Base-by-base conservation (phyloP, 2,797 vertebrate species). In the Gadopsis marmoratus region DNA sequence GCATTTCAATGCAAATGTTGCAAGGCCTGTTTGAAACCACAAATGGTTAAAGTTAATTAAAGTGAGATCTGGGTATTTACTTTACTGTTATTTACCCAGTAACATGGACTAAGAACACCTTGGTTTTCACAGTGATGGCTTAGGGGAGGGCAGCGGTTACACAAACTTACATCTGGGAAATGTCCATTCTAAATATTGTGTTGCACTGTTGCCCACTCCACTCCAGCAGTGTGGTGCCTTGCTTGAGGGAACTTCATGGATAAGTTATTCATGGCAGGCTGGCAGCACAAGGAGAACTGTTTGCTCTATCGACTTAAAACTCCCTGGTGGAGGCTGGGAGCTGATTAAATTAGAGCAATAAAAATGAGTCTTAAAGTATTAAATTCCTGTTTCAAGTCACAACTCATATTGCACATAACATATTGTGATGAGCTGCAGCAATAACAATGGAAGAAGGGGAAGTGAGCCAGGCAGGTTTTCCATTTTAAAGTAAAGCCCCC, bases 331-430 rank as follows among this genome's bases (percentile, higher is more conserved):
- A 86, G 68, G 55, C 78, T 47, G 62, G 45, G 75, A 84, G 79
- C 83, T 82, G 88, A 95, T 93, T 93, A 78, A 90, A 93, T 94
- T 91, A 92, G 71, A 86, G 86, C 86, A 68, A 86, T 90, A 88
- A 87, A 86, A 90, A 85, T 61, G 71, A 85, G 83, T 83, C 79
- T 88, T 85, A 71, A 85, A 83, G 83, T 92, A 94, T 94, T 92
- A 93, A 87, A 91, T 90, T 85, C 84, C 85, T 82, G 84, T 91
- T 88, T 91, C 86, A 89, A 91, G 90, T 92, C 92, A 88, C 88
- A 91, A 91, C 92, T 93, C 88, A 91, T 90, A 91, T 80, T 93
- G 88, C 85, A 70, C 67, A 76, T 71, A 91, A 88, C 86, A 81
- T 85, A 88, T 88, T 87, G 86, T 86, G 88, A 91, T 92, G 89